Percentiles rank a stretch among this genome's conserved stretches.
These are phyloP conservation scores for Rhadina sibilatrix DNA, from an alignment of 2,113 vertebrate species.

Conservation along the genomic window DNA sequence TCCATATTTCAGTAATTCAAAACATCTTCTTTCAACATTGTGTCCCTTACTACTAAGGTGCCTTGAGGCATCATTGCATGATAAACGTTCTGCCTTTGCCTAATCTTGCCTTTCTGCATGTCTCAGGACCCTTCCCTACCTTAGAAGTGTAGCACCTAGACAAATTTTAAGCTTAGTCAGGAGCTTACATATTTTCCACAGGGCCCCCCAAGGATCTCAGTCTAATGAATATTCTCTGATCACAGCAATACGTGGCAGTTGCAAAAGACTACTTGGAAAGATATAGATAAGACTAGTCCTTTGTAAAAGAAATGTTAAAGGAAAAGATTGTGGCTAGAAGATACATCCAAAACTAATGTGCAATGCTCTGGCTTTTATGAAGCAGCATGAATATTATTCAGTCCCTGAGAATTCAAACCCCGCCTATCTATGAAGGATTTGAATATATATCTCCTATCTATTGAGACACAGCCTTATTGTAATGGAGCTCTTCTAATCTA, in stretches of 20 bases:
- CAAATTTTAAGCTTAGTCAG: not conserved
- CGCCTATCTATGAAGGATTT: not conserved
- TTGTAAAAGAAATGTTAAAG: not conserved
- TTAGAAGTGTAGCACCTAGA: not conserved
- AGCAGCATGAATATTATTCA: not conserved
- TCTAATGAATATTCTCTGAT: not conserved
- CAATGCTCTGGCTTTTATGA: not conserved
- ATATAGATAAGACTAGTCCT: not conserved
- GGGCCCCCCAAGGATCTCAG: accelerated
- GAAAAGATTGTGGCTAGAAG: not conserved
- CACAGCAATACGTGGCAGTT: not conserved
- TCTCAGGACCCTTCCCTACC: not conserved
- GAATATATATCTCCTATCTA: not conserved
- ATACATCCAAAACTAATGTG: not conserved
- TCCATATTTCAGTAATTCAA: not conserved
- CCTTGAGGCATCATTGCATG: not conserved
- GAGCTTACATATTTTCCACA: not conserved
- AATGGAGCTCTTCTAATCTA: not conserved
- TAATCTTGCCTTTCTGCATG: not conserved
- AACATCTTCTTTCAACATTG: not conserved
- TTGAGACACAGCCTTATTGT: not conserved
- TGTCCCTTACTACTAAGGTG: not conserved
- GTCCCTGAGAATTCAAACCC: not conserved
- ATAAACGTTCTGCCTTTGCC: not conserved
- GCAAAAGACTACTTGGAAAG: not conserved